These are phyloP conservation scores for Rhagoletis pomonella DNA, from an alignment of 1,140 invertebrate genomes.

Conservation along the genomic window DNA sequence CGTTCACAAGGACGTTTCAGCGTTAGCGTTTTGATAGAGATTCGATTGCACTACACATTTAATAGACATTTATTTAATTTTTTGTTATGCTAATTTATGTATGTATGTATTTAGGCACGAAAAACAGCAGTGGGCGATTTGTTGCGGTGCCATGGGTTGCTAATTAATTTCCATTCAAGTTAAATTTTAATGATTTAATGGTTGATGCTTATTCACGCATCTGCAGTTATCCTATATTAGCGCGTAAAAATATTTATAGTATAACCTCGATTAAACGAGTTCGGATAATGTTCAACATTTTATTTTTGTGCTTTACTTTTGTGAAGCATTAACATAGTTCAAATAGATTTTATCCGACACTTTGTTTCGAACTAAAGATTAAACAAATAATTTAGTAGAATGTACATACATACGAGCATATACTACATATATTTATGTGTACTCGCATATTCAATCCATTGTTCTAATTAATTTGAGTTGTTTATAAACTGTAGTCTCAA, in stretches of 20 bases:
- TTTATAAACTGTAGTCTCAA: background rate
- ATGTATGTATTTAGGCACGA: background rate
- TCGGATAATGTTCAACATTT: background rate
- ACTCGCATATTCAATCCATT: background rate
- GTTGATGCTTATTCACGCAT: conserved; percentile 20
- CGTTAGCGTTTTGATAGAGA: background rate
- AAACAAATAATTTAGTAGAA: too few species aligned
- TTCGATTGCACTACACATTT: background rate
- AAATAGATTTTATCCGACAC: too few species aligned
- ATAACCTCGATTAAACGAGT: background rate
- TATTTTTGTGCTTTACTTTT: background rate
- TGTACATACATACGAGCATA: too few species aligned
- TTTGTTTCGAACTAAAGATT: background rate
- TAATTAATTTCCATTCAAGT: conserved; percentile 23
- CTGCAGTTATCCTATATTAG: background rate
- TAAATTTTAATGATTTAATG: conserved; percentile 6
- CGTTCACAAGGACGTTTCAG: background rate
- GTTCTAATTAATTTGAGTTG: conserved; percentile 7
- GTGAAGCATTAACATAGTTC: background rate
- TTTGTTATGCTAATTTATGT: too few species aligned
- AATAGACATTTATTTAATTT: too few species aligned
- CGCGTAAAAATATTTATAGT: background rate
- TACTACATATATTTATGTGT: background rate
- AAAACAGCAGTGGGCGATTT: background rate
- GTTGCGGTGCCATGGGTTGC: background rate